Percentiles rank a stretch among this genome's conserved stretches.
phyloP scores from a whole-genome alignment of 2,888 invertebrate genomes.

The Eupithecia inturbata region DNA sequence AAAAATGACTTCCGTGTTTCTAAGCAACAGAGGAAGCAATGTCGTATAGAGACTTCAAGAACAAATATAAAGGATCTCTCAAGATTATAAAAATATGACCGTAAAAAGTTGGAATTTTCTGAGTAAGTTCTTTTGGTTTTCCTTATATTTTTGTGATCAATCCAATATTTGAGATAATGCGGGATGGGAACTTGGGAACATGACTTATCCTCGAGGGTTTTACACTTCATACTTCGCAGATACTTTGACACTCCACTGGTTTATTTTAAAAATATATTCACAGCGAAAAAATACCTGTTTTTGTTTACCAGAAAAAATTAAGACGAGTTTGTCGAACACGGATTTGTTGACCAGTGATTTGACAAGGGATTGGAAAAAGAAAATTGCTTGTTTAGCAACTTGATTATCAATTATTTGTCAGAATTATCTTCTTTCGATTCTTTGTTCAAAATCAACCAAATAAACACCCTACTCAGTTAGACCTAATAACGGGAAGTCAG shows the following conservation, averaged over 20 bases:
- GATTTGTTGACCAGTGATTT: neutral
- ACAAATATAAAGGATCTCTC: conserved; percentile 43
- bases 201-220: conserved; percentile 16
- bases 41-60: conserved; percentile 18
- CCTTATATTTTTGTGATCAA: conserved; percentile 36
- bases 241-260: conserved; percentile 21
- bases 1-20: neutral
- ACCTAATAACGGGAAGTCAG: too few species aligned
- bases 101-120: conserved; percentile 45
- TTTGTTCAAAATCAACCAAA: too few species aligned
- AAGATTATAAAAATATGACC: conserved; percentile 53
- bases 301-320: neutral
- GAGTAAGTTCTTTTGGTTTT: conserved; percentile 35
- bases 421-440: too few species aligned
- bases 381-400: neutral
- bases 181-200: conserved; percentile 12
- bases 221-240: conserved; percentile 18
- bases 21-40: conserved; percentile 9
- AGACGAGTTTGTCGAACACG: neutral
- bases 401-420: neutral
- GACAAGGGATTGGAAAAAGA: neutral
- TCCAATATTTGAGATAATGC: conserved; percentile 32
- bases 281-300: neutral
- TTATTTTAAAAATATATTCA: conserved; percentile 8
- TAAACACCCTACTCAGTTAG: too few species aligned